Conservation (phyloP, 2,797 vertebrate genomes). For the Girardinus metallicus region DNA sequence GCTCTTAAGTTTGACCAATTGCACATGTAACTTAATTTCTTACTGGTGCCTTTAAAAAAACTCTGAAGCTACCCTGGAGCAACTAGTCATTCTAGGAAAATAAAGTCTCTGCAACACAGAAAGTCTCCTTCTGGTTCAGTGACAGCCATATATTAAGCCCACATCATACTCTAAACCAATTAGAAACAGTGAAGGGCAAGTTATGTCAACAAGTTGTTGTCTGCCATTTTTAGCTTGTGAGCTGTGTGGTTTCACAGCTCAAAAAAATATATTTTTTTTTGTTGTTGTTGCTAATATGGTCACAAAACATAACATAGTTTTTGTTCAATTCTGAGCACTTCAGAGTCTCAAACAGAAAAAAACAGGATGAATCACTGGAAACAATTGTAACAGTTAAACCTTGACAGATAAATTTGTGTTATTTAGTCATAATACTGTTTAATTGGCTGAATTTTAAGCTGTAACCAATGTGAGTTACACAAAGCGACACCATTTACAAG, state of each 20-base stretch:
- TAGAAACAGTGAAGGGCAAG: too few species aligned
- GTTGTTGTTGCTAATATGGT: neutral
- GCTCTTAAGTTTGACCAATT: neutral
- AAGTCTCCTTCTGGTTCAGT: neutral
- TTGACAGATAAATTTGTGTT: neutral
- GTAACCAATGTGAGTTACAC: neutral
- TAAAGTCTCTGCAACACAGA: neutral
- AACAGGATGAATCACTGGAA: neutral
- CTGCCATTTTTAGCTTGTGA: neutral
- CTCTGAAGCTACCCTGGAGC: neutral
- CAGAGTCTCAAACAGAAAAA: neutral
- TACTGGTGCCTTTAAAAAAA: neutral
- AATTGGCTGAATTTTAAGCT: neutral
- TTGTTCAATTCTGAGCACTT: neutral
- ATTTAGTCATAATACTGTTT: neutral
- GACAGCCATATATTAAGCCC: neutral
- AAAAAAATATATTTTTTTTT: neutral
- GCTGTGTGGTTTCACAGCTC: neutral
- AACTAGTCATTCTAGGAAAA: neutral
- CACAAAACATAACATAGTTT: neutral
- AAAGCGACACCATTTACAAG: neutral
- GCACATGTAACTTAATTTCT: neutral
- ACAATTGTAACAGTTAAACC: neutral
- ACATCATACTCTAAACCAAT: neutral
- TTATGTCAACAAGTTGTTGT: neutral